Conservation (phyloP, 2,113 vertebrate genomes). For the Atlantisia rogersi region DNA sequence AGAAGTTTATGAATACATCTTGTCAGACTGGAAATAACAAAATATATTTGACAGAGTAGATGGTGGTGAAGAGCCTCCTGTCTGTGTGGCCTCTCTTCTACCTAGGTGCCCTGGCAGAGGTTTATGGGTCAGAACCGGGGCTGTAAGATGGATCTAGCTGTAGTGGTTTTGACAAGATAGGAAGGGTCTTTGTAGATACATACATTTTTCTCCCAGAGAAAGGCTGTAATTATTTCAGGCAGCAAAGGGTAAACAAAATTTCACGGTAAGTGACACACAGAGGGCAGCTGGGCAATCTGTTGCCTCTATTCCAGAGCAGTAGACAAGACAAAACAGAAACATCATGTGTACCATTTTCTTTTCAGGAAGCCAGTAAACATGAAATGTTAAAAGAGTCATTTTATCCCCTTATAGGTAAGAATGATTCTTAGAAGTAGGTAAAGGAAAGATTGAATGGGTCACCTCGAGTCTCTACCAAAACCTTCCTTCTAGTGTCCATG, state of each 20-base stretch:
- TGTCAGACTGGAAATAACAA: not conserved
- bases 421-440: not conserved
- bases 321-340: not conserved
- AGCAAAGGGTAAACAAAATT: not conserved
- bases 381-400: not conserved
- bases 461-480: not conserved
- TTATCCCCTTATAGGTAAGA: not conserved
- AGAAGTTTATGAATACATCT: not conserved
- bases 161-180: not conserved
- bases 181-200: not conserved
- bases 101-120: not conserved
- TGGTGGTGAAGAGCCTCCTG: not conserved
- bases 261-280: not conserved
- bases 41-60: not conserved
- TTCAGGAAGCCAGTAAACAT: not conserved
- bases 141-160: not conserved
- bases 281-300: not conserved
- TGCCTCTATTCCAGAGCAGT: not conserved
- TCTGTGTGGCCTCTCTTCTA: not conserved
- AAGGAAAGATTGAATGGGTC: not conserved
- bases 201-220: not conserved
- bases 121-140: not conserved
- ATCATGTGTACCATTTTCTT: not conserved
- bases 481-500: not conserved
- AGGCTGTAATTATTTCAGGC: not conserved